Evolutionary conservation across 37 sponge, comb jelly and placozoan genomes (phyloP).

Genomic region (Spongilla lacustris): DNA sequence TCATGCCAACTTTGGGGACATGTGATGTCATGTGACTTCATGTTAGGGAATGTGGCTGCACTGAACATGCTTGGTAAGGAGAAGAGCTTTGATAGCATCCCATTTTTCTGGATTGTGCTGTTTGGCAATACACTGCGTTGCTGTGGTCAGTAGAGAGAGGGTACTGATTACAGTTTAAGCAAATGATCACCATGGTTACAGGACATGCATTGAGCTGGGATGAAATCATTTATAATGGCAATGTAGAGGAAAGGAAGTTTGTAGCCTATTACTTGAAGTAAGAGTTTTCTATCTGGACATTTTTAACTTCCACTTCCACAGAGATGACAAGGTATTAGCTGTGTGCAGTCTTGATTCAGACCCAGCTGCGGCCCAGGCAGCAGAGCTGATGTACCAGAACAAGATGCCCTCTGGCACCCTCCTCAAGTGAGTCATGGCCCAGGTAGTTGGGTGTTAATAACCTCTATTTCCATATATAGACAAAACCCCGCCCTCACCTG

Average conservation of each 20-base stretch:
- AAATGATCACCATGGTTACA: slow-evolving; percentile 6
- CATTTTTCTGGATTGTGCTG: slow-evolving; percentile 94
- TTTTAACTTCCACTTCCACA: not conserved
- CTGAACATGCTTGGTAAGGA: slow-evolving; percentile 82
- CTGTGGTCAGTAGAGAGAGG: slow-evolving; percentile 52
- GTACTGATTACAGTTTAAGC: not conserved
- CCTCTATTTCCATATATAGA: no score
- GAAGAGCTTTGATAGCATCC: slow-evolving; percentile 74
- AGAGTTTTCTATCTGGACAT: not conserved
- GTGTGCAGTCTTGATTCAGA: slow-evolving; percentile 71
- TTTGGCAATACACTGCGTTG: slow-evolving; percentile 91
- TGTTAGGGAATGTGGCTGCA: slow-evolving; percentile 81
- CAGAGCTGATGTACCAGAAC: slow-evolving; percentile 80
- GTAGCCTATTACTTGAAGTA: slow-evolving; percentile 82
- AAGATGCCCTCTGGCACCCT: slow-evolving; percentile 66
- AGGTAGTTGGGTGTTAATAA: no score
- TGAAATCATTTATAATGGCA: slow-evolving; percentile 83
- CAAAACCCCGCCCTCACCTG: no score
- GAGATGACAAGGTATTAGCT: slow-evolving; percentile 82
- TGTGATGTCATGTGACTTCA: not conserved
- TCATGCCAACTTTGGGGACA: no score
- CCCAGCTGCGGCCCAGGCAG: slow-evolving; percentile 75
- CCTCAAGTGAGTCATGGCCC: slow-evolving; percentile 43
- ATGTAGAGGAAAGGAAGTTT: slow-evolving; percentile 80
- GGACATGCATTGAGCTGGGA: slow-evolving; percentile 80